These are phyloP conservation scores for Pteronotus mesoamericanus DNA, from an alignment of 2,797 vertebrate genomes.

Conservation along the genomic window DNA sequence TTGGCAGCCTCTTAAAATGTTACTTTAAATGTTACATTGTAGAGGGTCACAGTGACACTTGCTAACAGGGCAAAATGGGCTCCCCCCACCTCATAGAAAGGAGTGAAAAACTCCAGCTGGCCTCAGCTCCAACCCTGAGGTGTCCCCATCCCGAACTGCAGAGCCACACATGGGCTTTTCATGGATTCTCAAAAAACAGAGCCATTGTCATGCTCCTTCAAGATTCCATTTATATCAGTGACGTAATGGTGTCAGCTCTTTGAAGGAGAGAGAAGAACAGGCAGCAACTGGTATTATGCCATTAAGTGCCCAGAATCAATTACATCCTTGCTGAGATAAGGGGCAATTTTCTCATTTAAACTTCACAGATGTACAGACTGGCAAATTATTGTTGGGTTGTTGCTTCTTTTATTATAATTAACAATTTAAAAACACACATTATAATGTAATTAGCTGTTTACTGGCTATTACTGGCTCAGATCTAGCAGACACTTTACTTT, in stretches of 20 bases:
- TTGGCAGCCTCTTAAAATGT: conserved; percentile 9
- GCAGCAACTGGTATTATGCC: conserved; percentile 63
- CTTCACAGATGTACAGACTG: conserved; percentile 69
- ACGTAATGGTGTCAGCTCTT: conserved; percentile 72
- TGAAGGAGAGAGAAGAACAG: conserved; percentile 66
- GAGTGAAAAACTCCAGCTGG: not conserved
- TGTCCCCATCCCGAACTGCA: conserved; percentile 19
- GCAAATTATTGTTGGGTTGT: conserved; percentile 75
- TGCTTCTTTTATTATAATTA: conserved; percentile 78
- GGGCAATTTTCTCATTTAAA: conserved; percentile 79
- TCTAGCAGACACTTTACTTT: conserved; percentile 52
- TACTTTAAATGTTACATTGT: conserved; percentile 31
- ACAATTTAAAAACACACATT: conserved; percentile 74
- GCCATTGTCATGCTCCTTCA: conserved; percentile 64
- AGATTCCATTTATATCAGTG: conserved; percentile 73
- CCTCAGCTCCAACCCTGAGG: not conserved
- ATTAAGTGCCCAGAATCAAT: conserved; percentile 77
- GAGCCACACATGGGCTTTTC: not conserved
- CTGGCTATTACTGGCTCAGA: conserved; percentile 68
- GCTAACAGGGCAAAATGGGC: not conserved
- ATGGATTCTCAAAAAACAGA: not conserved
- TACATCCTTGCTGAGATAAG: conserved; percentile 78
- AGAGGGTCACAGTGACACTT: not conserved
- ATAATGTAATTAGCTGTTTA: conserved; percentile 78
- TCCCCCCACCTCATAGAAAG: not conserved